phyloP scores from a whole-genome alignment of 2,888 invertebrate genomes.

The Dolomedes plantarius region DNA sequence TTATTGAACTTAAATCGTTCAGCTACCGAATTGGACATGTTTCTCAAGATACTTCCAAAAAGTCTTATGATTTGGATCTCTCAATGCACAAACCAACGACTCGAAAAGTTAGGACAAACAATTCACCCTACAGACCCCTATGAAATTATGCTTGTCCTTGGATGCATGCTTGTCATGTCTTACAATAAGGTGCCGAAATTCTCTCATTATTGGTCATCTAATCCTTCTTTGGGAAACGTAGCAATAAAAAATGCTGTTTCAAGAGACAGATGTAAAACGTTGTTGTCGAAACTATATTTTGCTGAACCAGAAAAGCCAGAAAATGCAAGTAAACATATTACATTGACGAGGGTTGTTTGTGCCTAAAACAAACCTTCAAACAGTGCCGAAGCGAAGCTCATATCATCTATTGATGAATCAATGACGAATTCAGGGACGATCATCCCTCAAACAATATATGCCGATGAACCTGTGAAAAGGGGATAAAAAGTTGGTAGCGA shows the following conservation, averaged over 20 bases:
- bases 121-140: no score
- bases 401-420: no score
- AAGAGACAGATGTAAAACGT: no score
- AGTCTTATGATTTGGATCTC: no score
- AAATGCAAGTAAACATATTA: conserved; percentile 15
- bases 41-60: no score
- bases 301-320: background rate
- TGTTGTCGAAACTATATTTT: background rate
- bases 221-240: conserved; percentile 10
- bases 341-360: background rate
- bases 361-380: conserved; percentile 15
- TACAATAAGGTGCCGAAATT: conserved; percentile 10
- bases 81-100: no score
- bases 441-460: background rate
- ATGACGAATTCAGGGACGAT: background rate
- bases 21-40: no score
- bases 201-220: conserved; percentile 16
- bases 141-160: no score
- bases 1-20: no score
- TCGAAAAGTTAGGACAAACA: no score
- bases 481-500: background rate
- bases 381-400: background rate
- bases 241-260: conserved; percentile 22
- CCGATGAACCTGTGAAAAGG: background rate
- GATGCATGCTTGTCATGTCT: no score